Conservation (phyloP, 2,888 invertebrate species). For the Tetragnatha montana region DNA sequence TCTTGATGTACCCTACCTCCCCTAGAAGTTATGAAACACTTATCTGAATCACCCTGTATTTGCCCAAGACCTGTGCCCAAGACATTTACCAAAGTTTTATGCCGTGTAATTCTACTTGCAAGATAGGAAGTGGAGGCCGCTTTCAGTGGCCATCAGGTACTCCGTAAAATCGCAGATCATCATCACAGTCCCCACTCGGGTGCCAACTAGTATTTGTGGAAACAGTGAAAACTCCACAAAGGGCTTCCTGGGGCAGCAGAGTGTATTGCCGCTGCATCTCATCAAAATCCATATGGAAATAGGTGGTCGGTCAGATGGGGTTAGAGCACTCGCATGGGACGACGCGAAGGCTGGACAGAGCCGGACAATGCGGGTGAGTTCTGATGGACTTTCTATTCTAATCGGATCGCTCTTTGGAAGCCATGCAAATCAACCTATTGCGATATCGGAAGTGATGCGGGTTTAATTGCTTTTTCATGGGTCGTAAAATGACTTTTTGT, state of each 20-base stretch:
- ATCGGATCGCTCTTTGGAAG: neutral
- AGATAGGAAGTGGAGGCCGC: too few species aligned
- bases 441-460: neutral
- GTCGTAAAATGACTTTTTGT: neutral
- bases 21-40: too few species aligned
- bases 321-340: neutral
- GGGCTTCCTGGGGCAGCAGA: neutral
- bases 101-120: too few species aligned
- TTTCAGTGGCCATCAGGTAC: too few species aligned
- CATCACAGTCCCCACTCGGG: neutral
- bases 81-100: too few species aligned
- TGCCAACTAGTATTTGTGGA: neutral
- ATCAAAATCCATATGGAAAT: slow-evolving; percentile 12
- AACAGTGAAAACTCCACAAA: slow-evolving; percentile 16
- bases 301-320: neutral
- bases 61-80: too few species aligned
- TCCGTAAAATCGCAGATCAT: too few species aligned
- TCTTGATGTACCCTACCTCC: too few species aligned
- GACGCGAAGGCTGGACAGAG: neutral
- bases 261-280: slow-evolving; percentile 9
- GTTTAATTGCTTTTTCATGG: neutral
- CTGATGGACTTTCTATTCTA: neutral
- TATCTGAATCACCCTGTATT: too few species aligned
- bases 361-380: slow-evolving; percentile 13
- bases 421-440: neutral